Percentiles rank a stretch among this genome's conserved stretches.
phyloP scores from a whole-genome alignment of 2,797 vertebrate species.

The Sebastes itinus region DNA sequence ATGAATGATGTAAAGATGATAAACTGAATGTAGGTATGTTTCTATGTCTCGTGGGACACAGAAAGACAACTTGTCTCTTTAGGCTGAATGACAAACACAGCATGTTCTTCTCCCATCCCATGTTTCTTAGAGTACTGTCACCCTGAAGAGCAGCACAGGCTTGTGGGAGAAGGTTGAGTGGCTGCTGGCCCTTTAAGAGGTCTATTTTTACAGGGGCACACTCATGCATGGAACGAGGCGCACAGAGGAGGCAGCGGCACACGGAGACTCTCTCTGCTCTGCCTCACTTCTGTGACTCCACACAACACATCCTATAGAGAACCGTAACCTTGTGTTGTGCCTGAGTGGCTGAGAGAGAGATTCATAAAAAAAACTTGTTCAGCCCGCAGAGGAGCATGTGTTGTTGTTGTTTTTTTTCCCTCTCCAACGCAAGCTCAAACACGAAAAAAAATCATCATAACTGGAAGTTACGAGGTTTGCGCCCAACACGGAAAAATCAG shows the following conservation, averaged over 20 bases:
- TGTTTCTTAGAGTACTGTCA: conserved; percentile 64
- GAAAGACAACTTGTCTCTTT: conserved; percentile 7
- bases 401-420: neutral
- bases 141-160: conserved; percentile 65
- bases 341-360: conserved; percentile 8
- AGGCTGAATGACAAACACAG: conserved; percentile 44
- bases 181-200: conserved; percentile 83
- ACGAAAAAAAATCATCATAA: conserved; percentile 30
- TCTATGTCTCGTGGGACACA: neutral
- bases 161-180: conserved; percentile 72
- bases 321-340: conserved; percentile 26
- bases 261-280: conserved; percentile 62
- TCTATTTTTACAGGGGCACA: conserved; percentile 84
- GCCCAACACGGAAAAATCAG: conserved; percentile 34
- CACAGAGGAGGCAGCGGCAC: conserved; percentile 70
- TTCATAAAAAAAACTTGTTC: conserved; percentile 12
- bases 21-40: conserved; percentile 4
- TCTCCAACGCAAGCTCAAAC: conserved; percentile 2
- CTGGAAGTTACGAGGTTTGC: conserved; percentile 38
- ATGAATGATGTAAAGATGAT: conserved; percentile 39
- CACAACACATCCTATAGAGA: conserved; percentile 60
- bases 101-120: conserved; percentile 35
- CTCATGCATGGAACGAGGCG: conserved; percentile 80
- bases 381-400: conserved; percentile 10
- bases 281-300: conserved; percentile 70